Conservation (phyloP, 2,113 vertebrate species). For the zebrafish (Danio rerio) region DNA sequence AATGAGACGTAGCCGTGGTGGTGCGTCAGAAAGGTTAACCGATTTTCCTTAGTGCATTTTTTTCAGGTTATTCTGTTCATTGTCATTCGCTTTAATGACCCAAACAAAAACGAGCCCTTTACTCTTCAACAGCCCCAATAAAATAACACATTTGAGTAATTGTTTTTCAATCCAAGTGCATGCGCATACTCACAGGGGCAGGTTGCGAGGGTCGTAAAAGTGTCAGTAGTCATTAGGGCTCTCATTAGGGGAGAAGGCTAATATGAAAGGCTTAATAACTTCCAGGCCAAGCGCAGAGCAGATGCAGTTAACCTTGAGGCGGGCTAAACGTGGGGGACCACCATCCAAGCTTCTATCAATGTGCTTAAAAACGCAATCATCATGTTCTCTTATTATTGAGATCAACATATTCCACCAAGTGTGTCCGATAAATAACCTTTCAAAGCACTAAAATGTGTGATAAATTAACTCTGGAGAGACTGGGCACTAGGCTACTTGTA, state of each 20-base stretch:
- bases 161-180: slow-evolving; percentile 28
- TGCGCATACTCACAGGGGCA: slow-evolving; percentile 19
- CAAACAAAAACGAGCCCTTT: slow-evolving; percentile 2
- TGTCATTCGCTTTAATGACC: slow-evolving; percentile 25
- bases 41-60: slow-evolving; percentile 29
- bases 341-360: background rate
- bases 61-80: slow-evolving; percentile 13
- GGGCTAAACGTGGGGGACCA: slow-evolving; percentile 34
- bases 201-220: slow-evolving; percentile 69
- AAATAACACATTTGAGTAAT: slow-evolving; percentile 29
- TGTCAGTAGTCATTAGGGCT: slow-evolving; percentile 71
- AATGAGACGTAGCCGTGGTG: background rate
- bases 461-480: background rate
- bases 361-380: background rate
- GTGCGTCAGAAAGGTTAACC: background rate
- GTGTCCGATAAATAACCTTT: slow-evolving; percentile 8
- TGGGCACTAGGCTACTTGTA: slow-evolving; percentile 8
- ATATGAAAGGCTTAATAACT: slow-evolving; percentile 66
- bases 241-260: slow-evolving; percentile 70
- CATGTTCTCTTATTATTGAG: background rate
- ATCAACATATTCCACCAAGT: slow-evolving; percentile 3
- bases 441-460: background rate
- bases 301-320: slow-evolving; percentile 30
- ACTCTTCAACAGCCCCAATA: background rate
- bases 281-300: slow-evolving; percentile 66